phyloP scores from a whole-genome alignment of 2,888 invertebrate genomes.

The Willowsia nigromaculata region DNA sequence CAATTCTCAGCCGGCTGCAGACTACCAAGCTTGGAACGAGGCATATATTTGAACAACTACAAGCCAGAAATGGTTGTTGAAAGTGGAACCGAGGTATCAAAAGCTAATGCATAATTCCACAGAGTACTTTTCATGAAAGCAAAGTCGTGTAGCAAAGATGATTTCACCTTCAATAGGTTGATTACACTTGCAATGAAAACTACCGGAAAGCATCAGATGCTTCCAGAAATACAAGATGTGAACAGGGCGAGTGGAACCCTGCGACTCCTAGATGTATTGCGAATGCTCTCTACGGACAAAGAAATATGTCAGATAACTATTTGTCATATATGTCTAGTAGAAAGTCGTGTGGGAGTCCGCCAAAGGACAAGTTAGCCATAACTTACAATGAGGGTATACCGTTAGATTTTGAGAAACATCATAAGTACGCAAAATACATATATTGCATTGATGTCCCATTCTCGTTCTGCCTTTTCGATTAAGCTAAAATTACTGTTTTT shows the following conservation, averaged over 20 bases:
- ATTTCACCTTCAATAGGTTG: conserved; percentile 69
- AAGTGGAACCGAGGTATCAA: conserved; percentile 88
- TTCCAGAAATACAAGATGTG: conserved; percentile 82
- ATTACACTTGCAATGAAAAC: conserved; percentile 76
- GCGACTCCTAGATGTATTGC: conserved; percentile 85
- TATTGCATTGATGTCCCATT: too few relatives aligned
- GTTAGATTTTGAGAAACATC: conserved; percentile 84
- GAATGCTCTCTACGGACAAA: neutral
- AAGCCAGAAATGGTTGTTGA: conserved; percentile 89
- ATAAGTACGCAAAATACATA: conserved; percentile 77
- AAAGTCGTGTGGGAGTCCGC: conserved; percentile 85
- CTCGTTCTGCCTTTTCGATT: too few relatives aligned
- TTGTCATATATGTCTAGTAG: neutral
- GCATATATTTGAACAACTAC: conserved; percentile 89
- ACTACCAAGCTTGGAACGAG: conserved; percentile 85
- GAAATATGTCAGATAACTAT: conserved; percentile 50
- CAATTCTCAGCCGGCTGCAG: conserved; percentile 84
- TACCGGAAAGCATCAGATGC: conserved; percentile 73
- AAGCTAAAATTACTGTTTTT: neutral
- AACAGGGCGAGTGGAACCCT: conserved; percentile 90
- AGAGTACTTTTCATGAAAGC: neutral
- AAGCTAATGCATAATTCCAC: neutral
- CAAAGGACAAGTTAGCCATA: conserved; percentile 87
- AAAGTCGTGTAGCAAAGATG: too few relatives aligned
- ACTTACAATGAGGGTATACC: conserved; percentile 86